Percentiles rank a stretch among this genome's conserved stretches.
Evolutionary conservation across 2,113 vertebrate species (phyloP).

Genomic region (Mormyrus lacerda): DNA sequence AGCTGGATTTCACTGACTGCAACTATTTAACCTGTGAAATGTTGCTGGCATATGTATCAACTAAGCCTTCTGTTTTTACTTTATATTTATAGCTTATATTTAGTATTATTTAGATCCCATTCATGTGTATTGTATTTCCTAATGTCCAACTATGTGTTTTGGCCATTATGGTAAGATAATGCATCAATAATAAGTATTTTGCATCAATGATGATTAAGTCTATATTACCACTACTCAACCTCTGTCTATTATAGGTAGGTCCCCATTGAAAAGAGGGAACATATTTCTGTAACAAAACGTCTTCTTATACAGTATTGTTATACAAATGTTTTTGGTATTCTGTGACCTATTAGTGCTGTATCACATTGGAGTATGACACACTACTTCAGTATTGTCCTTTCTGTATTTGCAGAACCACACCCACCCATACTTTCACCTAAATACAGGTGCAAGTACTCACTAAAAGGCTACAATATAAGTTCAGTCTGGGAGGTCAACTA

Average conservation of each 20-base stretch:
- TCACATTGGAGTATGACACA: not conserved
- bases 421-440: not conserved
- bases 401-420: not conserved
- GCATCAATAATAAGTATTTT: not conserved
- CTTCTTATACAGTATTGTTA: not conserved
- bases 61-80: not conserved
- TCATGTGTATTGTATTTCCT: not conserved
- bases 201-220: not conserved
- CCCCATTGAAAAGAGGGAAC: not conserved
- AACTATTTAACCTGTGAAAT: not conserved
- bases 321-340: not conserved
- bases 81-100: not conserved
- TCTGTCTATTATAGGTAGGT: not conserved
- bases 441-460: not conserved
- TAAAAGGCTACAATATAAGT: not conserved
- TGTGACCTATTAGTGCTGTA: not conserved
- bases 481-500: not conserved
- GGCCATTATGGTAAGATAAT: not conserved
- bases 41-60: not conserved
- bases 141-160: not conserved
- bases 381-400: not conserved
- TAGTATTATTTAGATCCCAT: not conserved
- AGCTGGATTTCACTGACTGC: not conserved
- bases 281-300: not conserved
- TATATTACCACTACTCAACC: not conserved